Conservation (phyloP, 2,113 vertebrate genomes). For the Dipodomys merriami region DNA sequence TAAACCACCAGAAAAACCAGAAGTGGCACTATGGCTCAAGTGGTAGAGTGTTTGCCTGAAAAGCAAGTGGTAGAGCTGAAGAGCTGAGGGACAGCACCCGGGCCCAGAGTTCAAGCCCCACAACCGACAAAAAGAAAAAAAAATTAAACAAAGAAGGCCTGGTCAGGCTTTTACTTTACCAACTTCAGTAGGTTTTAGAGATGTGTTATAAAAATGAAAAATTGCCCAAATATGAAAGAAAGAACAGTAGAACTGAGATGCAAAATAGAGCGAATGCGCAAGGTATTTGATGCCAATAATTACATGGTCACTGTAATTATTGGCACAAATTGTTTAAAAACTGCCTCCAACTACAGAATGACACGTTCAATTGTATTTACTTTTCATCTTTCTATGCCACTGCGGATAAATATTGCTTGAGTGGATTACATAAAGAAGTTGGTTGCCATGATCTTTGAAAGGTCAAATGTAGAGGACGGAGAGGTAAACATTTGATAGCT, state of each 20-base stretch:
- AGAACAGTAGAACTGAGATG: neutral
- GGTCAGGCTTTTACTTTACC: neutral
- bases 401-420: neutral
- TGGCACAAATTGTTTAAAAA: constrained; percentile 14
- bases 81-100: too few species aligned
- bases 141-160: neutral
- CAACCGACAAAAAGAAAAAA: too few species aligned
- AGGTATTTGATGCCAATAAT: neutral
- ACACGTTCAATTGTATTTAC: neutral
- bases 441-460: neutral
- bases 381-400: neutral
- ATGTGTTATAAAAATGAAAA: neutral
- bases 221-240: neutral
- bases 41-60: too few species aligned
- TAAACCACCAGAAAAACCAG: too few species aligned
- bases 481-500: neutral
- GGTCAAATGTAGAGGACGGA: neutral
- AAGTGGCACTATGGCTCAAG: too few species aligned
- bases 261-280: neutral
- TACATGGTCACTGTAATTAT: neutral
- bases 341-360: neutral
- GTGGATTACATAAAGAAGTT: neutral
- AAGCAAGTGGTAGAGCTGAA: too few species aligned
- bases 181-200: constrained; percentile 20
- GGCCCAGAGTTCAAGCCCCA: too few species aligned